Evolutionary conservation across 2,113 vertebrate genomes (phyloP), one percentile per base, ranked within the genome.

Genomic region (Limnothrissa miodon): DNA sequence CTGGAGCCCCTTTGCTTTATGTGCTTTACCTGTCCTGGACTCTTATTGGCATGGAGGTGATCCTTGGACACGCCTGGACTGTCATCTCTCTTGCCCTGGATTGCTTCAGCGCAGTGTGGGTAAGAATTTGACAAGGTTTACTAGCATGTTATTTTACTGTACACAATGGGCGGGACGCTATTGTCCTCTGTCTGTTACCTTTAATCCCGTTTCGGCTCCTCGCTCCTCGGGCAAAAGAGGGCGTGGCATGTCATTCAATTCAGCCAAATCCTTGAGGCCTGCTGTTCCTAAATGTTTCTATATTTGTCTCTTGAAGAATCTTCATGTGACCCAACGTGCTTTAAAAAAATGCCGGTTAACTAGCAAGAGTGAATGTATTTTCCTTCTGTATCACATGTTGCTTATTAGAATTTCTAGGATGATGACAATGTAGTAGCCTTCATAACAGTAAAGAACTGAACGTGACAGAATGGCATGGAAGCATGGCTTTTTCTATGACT

Each of bases 91-190:
- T 83, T 25, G 95, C 88, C 45, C 94, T 99, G 86, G 97, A 98
- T 91, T 98, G 90, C 91, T 99, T 99, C 95, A 96, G 92, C 89
- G 91, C 95, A 8, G 89, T 94, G 87, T 98, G 97, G 97, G 98
- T 99, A 92, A 97, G 66, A 36, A 11, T 62, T 25, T 10, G 36
- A 19, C 19, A 56, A 56, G 19, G 19, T 56, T 25, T 25, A 62
- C 9, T 70, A 70, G 62, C 66, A 74, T 74, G 15, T n/a, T n/a
- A 33, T 4, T 42, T 42, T 4, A 39, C n/a, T n/a, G n/a, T 29
- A 70, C 13, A 74, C 25, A 36, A 74, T 74, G 66, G 66, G 66
- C 66, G 66, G 33, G 66, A 33, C 25, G 66, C 66, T 74, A 36
- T 74, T 36, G 10, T 74, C 29, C 66, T 17, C 11, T 11, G 11